Conservation (phyloP, 2,113 vertebrate genomes). For the Steatornis caripensis region DNA sequence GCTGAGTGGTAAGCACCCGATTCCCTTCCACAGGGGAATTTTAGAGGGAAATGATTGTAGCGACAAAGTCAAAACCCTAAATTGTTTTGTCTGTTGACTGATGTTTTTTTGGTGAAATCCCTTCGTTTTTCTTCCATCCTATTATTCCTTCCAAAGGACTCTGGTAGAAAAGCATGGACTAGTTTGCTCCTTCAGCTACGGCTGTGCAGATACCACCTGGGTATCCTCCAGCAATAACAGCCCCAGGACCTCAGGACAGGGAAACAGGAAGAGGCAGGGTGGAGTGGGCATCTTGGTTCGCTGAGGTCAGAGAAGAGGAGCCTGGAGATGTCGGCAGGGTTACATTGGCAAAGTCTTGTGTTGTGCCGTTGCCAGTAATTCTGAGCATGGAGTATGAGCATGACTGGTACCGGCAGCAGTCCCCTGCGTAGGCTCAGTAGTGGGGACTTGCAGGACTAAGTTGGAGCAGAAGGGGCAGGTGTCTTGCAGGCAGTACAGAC, state of each 20-base stretch:
- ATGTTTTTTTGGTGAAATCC: neutral
- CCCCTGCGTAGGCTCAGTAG: neutral
- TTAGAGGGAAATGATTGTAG: neutral
- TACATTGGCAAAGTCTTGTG: neutral
- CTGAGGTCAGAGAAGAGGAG: neutral
- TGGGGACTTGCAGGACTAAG: neutral
- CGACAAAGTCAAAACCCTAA: neutral
- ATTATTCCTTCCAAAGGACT: neutral
- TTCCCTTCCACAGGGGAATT: neutral
- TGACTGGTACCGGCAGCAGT: neutral
- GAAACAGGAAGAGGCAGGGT: neutral
- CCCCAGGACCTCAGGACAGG: no score
- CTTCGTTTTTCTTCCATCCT: neutral
- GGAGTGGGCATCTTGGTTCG: neutral
- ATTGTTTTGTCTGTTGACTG: neutral
- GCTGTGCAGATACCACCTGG: neutral
- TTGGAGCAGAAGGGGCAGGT: neutral
- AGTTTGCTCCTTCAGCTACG: neutral
- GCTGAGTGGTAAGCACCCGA: neutral
- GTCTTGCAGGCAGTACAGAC: neutral
- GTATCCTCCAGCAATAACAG: neutral
- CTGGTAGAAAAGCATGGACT: neutral
- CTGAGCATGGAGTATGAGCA: fast-evolving
- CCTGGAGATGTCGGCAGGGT: neutral
- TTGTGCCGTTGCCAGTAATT: neutral